Evolutionary conservation across 2,113 vertebrate species (phyloP).

Genomic region (Nasalis larvatus): DNA sequence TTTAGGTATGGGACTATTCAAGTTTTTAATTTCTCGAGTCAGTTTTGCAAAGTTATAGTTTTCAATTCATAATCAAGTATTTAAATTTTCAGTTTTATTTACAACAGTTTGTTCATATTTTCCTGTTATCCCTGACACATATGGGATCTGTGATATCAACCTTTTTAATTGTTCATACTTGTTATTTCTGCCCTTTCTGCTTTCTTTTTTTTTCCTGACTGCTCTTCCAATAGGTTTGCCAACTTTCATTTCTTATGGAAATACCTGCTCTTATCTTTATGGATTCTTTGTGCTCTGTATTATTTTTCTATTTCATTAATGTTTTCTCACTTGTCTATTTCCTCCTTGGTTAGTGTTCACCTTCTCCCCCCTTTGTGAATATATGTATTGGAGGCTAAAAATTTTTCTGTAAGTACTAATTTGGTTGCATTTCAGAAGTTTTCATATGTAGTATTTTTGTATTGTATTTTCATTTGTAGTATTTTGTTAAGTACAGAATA

Average conservation of each 20-base stretch:
- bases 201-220: not conserved
- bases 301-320: not conserved
- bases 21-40: not conserved
- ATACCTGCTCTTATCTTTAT: not conserved
- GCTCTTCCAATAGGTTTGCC: not conserved
- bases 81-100: not conserved
- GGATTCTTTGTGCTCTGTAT: not conserved
- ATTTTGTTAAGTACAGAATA: not conserved
- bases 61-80: not conserved
- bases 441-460: not conserved
- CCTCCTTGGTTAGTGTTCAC: not conserved
- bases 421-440: not conserved
- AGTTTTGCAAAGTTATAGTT: not conserved
- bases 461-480: not conserved
- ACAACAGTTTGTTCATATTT: not conserved
- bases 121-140: not conserved
- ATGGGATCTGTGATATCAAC: not conserved
- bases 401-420: not conserved
- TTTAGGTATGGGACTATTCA: not conserved
- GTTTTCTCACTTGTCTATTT: not conserved
- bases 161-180: not conserved
- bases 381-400: not conserved
- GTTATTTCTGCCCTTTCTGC: not conserved
- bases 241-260: not conserved
- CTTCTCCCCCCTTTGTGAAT: not conserved